Evolutionary conservation across 2,113 vertebrate species (phyloP), one percentile per base, ranked within the genome.

Genomic region (Stegostoma tigrinum): DNA sequence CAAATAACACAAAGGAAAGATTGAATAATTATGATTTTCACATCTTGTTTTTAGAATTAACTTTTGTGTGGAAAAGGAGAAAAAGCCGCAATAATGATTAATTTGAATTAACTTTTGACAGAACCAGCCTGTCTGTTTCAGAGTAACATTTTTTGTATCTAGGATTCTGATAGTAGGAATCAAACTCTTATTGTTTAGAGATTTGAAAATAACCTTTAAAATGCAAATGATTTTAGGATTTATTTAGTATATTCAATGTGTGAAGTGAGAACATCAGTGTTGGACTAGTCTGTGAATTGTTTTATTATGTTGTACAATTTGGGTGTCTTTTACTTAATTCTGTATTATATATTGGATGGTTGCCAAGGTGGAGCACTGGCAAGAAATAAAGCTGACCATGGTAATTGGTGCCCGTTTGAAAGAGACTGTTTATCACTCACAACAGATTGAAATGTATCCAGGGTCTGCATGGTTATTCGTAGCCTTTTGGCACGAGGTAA

Each of bases 161-260:
- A 64, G 23, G 30, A 61, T 61, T 61, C 55, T 72, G 42, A 75
- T 48, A 72, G 38, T 94, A 95, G 12, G 42, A 75, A 42, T 48
- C 42, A 45, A 14, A 72, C 27, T 48, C 38, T 75, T 27, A 45
- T 70, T 95, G 68, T 72, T 27, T 95, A 70, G 94, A 27, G 27
- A 45, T 52, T 45, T 1, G 52, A 95, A 95, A 30, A 10, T 21
- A 48, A 14, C 34, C 30, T 52, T 95, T 95, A 72, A 70, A 27
- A 75, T 95, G 42, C 75, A 95, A 95, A 72, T 95, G 68, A 72
- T 72, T 72, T 75, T 75, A 95, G 68, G 15, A 61, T 27, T 95
- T 34, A 34, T 95, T 30, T 75, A 30, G 61, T 90, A 93, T 67
- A 34, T 95, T 45, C 48, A 45, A 23, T 95, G 23, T 95, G 3